A percentile compares a stretch with the other conserved stretches of the same genome.
Evolutionary conservation across 2,797 vertebrate genomes (phyloP).

Genomic region (Esox masquinongy): DNA sequence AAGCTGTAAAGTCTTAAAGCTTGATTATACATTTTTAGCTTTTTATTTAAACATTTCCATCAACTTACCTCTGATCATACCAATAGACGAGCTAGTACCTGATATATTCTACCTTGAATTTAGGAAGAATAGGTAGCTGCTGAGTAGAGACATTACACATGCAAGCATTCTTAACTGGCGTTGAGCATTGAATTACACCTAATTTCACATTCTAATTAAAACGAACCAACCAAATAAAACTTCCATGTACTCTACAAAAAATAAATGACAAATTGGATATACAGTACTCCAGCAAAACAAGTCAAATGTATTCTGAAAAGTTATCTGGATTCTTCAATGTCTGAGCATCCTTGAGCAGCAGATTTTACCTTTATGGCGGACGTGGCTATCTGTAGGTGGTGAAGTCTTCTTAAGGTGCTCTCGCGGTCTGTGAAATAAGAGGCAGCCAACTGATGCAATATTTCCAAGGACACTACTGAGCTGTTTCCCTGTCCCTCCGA

Average conservation of each 20-base stretch:
- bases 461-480: constrained; percentile 90
- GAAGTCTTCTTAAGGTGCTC: constrained; percentile 91
- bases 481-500: constrained; percentile 85
- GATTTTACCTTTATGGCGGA: constrained; percentile 78
- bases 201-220: not conserved
- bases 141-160: not conserved
- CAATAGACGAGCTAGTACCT: not conserved
- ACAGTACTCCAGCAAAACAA: not conserved
- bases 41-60: not conserved
- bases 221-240: not conserved
- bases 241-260: not conserved
- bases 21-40: too few species aligned
- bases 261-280: not conserved
- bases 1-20: too few species aligned
- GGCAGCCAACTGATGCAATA: constrained; percentile 94
- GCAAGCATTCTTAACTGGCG: not conserved
- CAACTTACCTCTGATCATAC: not conserved
- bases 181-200: not conserved
- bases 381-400: constrained; percentile 87
- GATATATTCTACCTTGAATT: not conserved
- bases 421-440: constrained; percentile 98
- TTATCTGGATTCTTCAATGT: not conserved
- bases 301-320: not conserved
- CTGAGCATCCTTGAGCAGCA: not conserved
- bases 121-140: not conserved